phyloP scores from a whole-genome alignment of 2,113 vertebrate genomes.

The Lycaon pictus region DNA sequence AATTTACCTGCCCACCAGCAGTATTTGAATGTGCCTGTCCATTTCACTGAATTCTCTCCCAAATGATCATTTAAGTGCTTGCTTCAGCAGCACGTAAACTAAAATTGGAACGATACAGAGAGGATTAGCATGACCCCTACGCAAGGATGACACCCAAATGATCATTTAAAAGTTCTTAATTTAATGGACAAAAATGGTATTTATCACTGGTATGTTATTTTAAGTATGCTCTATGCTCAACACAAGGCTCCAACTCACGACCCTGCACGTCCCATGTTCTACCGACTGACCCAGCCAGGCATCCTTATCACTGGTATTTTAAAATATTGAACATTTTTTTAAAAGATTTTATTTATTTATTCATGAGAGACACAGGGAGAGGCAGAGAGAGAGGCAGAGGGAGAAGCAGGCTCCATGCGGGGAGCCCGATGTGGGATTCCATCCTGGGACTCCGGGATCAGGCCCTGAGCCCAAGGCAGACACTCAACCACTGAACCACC shows the following conservation, averaged over 20 bases:
- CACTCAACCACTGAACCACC: not conserved
- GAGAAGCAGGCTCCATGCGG: too few species aligned
- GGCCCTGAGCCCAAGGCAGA: too few species aligned
- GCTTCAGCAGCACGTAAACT: too few species aligned
- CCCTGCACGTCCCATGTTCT: not conserved
- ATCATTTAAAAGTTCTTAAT: slow-evolving; percentile 33
- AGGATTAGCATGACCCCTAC: too few species aligned
- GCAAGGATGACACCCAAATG: not conserved
- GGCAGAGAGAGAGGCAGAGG: too few species aligned
- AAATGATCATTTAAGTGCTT: not conserved
- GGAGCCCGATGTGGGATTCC: too few species aligned
- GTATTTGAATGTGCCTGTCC: not conserved
- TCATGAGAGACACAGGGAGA: too few species aligned
- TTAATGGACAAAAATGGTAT: not conserved
- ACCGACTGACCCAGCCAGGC: not conserved
- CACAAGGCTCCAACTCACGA: not conserved
- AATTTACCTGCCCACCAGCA: not conserved
- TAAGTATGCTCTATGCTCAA: not conserved
- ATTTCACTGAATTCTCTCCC: slow-evolving; percentile 5
- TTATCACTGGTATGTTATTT: not conserved
- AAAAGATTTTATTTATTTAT: too few species aligned
- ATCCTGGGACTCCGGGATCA: too few species aligned
- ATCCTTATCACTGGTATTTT: not conserved
- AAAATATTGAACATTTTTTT: not conserved
- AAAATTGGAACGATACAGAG: too few species aligned